These are phyloP conservation scores for Myioborus miniatus DNA, from an alignment of 2,797 vertebrate genomes.

Conservation along the genomic window DNA sequence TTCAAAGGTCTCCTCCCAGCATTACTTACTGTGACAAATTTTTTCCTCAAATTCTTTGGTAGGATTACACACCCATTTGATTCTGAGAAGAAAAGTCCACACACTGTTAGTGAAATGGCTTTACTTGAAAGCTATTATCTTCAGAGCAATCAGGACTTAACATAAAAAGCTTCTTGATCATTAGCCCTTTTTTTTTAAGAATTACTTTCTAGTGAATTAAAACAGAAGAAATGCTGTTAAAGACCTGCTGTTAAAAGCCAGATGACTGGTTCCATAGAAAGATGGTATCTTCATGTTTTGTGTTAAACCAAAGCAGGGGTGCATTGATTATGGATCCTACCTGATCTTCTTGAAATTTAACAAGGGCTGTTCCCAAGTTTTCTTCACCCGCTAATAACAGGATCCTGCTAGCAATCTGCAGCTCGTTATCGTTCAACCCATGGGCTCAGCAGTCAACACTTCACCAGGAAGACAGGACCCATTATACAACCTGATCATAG, in stretches of 20 bases:
- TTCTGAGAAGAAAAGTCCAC: background rate
- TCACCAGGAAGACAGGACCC: background rate
- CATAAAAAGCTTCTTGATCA: background rate
- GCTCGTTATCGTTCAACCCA: accelerated
- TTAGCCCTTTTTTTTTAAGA: background rate
- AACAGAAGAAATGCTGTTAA: background rate
- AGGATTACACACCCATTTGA: background rate
- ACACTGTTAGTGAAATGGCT: background rate
- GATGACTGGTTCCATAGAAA: background rate
- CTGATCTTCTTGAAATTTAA: background rate
- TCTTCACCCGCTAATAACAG: background rate
- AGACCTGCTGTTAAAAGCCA: background rate
- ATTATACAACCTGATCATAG: background rate
- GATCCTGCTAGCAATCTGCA: background rate
- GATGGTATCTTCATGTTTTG: background rate
- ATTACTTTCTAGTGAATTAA: background rate
- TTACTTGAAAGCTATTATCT: background rate
- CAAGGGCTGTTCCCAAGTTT: background rate
- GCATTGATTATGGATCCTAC: background rate
- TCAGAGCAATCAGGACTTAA: background rate
- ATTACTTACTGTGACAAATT: background rate
- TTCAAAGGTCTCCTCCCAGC: background rate
- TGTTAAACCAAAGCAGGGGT: background rate
- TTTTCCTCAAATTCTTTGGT: background rate
- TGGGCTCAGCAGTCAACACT: background rate